A percentile compares a stretch with the other conserved stretches of the same genome.
Conservation (phyloP, 2,797 vertebrate species). For the Trachurus trachurus region DNA sequence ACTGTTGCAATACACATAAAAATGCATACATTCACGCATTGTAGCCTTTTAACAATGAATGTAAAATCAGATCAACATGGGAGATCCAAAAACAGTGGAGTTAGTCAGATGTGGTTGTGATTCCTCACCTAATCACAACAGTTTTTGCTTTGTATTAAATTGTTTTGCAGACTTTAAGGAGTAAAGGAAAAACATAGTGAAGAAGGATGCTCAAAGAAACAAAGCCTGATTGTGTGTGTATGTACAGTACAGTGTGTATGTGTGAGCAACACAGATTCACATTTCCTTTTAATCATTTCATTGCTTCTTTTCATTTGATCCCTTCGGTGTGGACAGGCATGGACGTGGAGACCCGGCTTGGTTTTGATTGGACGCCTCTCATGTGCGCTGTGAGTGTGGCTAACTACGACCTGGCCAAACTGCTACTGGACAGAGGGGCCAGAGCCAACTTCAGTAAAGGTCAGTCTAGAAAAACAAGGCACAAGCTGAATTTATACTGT, state of each 20-base stretch:
- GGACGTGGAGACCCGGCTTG: conserved; percentile 89
- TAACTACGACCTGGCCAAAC: conserved; percentile 85
- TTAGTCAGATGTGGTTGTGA: neutral
- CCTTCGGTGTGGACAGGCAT: conserved; percentile 83
- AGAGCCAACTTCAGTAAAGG: conserved; percentile 93
- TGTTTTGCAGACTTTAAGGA: neutral
- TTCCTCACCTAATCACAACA: neutral
- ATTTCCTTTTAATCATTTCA: neutral
- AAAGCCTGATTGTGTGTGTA: conserved; percentile 1
- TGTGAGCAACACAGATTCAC: neutral
- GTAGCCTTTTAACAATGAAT: neutral
- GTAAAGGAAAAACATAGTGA: neutral
- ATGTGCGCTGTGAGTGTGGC: conserved; percentile 92
- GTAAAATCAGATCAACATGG: neutral
- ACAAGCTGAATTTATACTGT: neutral
- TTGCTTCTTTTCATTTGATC: conserved; percentile 10
- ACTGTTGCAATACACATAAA: neutral
- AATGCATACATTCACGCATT: neutral
- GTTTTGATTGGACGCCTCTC: conserved; percentile 93
- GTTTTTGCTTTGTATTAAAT: conserved; percentile 6
- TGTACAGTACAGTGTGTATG: neutral
- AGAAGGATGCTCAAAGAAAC: neutral
- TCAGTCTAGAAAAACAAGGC: conserved; percentile 73
- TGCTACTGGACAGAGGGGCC: conserved; percentile 94
- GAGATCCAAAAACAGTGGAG: neutral